A percentile compares a stretch with the other conserved stretches of the same genome.
Evolutionary conservation across 2,113 vertebrate genomes (phyloP).

Genomic region (Heterotis niloticus): DNA sequence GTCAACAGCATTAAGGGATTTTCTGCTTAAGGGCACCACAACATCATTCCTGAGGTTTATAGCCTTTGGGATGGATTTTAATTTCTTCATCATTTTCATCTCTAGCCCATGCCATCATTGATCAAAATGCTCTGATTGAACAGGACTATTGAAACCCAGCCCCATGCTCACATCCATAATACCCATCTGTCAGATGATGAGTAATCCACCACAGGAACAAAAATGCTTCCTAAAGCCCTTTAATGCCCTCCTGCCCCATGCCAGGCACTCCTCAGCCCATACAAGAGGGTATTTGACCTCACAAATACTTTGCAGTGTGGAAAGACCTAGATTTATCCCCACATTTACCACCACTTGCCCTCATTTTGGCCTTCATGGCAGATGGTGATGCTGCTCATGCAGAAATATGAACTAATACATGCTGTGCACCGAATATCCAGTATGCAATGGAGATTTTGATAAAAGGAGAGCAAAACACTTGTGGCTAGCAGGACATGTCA

Average conservation of each 20-base stretch:
- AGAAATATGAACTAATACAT: constrained; percentile 20
- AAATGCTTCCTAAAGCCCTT: constrained; percentile 32
- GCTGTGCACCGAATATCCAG: not conserved
- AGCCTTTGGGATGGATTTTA: not conserved
- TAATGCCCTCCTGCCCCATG: constrained; percentile 13
- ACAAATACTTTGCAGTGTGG: constrained; percentile 7
- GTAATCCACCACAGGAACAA: constrained; percentile 29
- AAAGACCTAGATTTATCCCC: constrained; percentile 10
- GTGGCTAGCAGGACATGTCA: not conserved
- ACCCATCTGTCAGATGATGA: not conserved
- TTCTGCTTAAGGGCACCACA: not conserved
- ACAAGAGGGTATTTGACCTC: constrained; percentile 13
- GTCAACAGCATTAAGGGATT: constrained; percentile 3
- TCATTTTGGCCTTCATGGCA: not conserved
- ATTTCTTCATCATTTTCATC: not conserved
- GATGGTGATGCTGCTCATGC: constrained; percentile 9
- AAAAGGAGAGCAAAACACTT: not conserved
- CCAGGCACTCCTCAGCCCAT: not conserved
- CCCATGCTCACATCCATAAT: not conserved
- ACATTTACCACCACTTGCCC: not conserved
- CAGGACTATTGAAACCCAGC: not conserved
- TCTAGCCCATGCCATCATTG: too few species aligned
- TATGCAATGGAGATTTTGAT: too few species aligned
- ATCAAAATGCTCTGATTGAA: not conserved
- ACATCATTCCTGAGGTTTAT: not conserved